Evolutionary conservation across 2,797 vertebrate genomes (phyloP), one percentile per base, ranked within the genome.

Genomic region (Eulemur mongoz): DNA sequence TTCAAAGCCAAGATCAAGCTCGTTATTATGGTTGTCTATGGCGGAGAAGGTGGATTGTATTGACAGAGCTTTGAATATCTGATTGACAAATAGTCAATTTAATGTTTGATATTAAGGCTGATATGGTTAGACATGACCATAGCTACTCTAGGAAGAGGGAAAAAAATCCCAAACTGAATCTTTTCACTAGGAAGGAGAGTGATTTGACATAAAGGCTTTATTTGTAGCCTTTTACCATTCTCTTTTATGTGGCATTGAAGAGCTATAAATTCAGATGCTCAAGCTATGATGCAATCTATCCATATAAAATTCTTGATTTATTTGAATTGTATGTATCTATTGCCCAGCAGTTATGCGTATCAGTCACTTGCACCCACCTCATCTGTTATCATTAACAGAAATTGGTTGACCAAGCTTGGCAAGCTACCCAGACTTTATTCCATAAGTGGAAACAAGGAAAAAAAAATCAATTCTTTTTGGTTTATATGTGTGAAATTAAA

Each of bases 401-500:
- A 93, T 97, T 25, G 0, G 89, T 76, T 96, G 76, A 97, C 89
- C 59, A 97, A 92, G 93, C 95, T 97, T 97, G 92, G 91, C 79
- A 92, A 96, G 67, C 18, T 94, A 76, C 63, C 89, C 87, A 97
- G 93, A 78, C 76, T 95, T 91, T 97, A 97, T 98, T 92, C 59
- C 54, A 57, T 94, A 98, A 95, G 86, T 54, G 67, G 94, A 89
- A 87, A 96, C 96, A 97, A 98, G 91, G 17, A 5, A 73, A 93
- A 91, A 96, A 78, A 50, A 96, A 96, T 96, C 9, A 96, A 96
- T 94, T 90, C 13, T 91, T 96, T 98, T 98, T 43, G 1, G 92
- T 97, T 97, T 98, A 95, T 79, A 82, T 80, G 91, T 83, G 94
- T 93, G 90, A 98, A 96, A 98, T 98, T 96, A 97, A 98, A 97